These are phyloP conservation scores for Cistogaster globosa DNA, from an alignment of 2,888 invertebrate species.

Conservation along the genomic window DNA sequence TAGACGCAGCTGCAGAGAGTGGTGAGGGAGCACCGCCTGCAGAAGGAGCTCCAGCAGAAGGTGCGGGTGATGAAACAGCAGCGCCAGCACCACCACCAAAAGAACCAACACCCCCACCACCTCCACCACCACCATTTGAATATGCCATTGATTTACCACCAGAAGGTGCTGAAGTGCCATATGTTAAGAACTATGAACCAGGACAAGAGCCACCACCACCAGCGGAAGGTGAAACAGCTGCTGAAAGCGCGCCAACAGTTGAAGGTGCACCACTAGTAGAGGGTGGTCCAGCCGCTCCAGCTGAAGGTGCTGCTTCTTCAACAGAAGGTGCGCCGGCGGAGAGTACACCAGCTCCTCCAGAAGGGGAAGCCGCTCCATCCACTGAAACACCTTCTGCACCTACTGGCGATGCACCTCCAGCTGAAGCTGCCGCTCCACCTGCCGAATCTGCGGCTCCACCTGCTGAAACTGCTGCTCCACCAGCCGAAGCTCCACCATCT, in stretches of 20 bases:
- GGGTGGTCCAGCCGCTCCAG: slow-evolving; percentile 58
- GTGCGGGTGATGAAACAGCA: slow-evolving; percentile 66
- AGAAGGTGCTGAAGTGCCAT: slow-evolving; percentile 83
- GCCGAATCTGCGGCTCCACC: slow-evolving; percentile 72
- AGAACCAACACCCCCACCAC: slow-evolving; percentile 79
- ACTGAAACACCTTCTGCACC: slow-evolving; percentile 67
- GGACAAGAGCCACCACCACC: slow-evolving; percentile 77
- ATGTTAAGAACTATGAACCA: slow-evolving; percentile 82
- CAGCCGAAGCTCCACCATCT: background rate
- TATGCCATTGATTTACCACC: slow-evolving; percentile 83
- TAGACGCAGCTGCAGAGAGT: slow-evolving; percentile 74
- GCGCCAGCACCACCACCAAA: slow-evolving; percentile 75
- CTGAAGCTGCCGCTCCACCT: slow-evolving; percentile 28
- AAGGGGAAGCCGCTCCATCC: slow-evolving; percentile 62
- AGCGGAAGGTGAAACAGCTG: slow-evolving; percentile 79
- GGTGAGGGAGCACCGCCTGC: slow-evolving; percentile 72
- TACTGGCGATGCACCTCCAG: slow-evolving; percentile 72
- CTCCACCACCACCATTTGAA: slow-evolving; percentile 83
- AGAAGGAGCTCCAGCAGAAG: slow-evolving; percentile 76
- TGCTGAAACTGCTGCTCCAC: slow-evolving; percentile 34
- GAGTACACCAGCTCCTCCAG: slow-evolving; percentile 66
- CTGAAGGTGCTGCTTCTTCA: slow-evolving; percentile 2
- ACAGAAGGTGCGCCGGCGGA: slow-evolving; percentile 55
- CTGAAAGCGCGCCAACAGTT: slow-evolving; percentile 79
- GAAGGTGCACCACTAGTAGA: slow-evolving; percentile 66